These are phyloP conservation scores for Drosophila ambigua DNA, from an alignment of 1,140 invertebrate species.

Conservation along the genomic window DNA sequence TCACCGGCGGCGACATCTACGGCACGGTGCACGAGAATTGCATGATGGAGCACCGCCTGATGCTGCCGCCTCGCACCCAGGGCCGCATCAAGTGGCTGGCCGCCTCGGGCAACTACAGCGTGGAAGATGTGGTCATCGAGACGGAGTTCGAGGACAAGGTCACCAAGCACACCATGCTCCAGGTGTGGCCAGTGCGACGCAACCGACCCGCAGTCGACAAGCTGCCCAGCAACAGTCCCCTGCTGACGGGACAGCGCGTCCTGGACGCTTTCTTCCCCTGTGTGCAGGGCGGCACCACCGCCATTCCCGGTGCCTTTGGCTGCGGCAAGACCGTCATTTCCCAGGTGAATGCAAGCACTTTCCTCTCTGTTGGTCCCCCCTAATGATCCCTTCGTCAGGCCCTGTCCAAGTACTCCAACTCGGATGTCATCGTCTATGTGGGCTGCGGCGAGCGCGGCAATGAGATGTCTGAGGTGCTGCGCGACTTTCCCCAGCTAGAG, in stretches of 20 bases:
- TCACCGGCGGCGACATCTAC: constrained; percentile 98
- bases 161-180: constrained; percentile 94
- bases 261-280: constrained; percentile 99
- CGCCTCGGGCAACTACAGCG: constrained; percentile 94
- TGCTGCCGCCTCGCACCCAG: constrained; percentile 95
- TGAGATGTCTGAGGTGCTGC: constrained; percentile 95
- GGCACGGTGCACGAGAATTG: constrained; percentile 98
- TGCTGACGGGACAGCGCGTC: constrained; percentile 98
- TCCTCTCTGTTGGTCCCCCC: constrained; percentile 45
- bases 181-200: constrained; percentile 98
- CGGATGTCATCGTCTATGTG: constrained; percentile 99
- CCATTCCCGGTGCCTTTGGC: constrained; percentile 98
- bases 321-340: constrained; percentile 86
- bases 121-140: constrained; percentile 97
- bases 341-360: constrained; percentile 86
- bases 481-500: constrained; percentile 99
- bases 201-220: constrained; percentile 97
- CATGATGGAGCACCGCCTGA: constrained; percentile 97
- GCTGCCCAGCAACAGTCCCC: constrained; percentile 97
- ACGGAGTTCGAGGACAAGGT: constrained; percentile 98
- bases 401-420: constrained; percentile 99
- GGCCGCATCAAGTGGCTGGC: constrained; percentile 98
- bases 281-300: constrained; percentile 99
- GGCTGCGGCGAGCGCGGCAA: constrained; percentile 98
- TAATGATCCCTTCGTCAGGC: constrained; percentile 85